Evolutionary conservation across 2,797 vertebrate genomes (phyloP), one percentile per base, ranked within the genome.

Genomic region (Spea hammondii): DNA sequence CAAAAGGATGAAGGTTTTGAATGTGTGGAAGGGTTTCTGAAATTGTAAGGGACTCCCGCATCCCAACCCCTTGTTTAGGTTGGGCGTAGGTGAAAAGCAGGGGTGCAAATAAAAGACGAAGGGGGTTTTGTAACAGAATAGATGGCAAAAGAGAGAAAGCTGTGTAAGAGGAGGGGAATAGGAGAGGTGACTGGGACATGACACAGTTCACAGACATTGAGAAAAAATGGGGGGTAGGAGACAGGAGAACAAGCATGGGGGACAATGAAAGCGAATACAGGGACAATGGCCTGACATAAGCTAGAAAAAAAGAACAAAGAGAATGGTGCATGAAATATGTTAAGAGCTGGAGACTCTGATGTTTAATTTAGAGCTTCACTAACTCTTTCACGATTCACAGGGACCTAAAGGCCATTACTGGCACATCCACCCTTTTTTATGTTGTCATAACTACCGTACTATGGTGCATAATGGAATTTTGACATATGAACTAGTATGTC

Each of bases 1-100:
- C 13, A 70, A 77, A 82, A 77, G 65, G 55, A 68, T 48, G 54
- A 64, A 47, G 60, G 47, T 55, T 77, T 54, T 69, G 6, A 81
- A 68, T 73, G 45, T 62, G 65, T 60, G 57, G 54, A 69, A 73
- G 48, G 5, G 44, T 14, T 74, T 5, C 51, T 59, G 49, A 51
- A 68, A 71, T 69, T 59, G 54, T 44, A 77, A 6, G 64, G 13
- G 59, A 64, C 46, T 11, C n/a, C 73, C 10, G 44, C 65, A 64
- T 49, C 76, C 11, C 65, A 44, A 51, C 47, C 72, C 47, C 45
- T 10, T 64, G 49, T 60, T 13, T 74, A n/a, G 53, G 14, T 13
- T 8, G 44, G 57, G 5, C 5, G 44, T 74, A 44, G n/a, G 14
- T 64, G 48, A 49, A 50, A 51, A 9, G 55, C 55, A 8, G 10